A percentile compares a stretch with the other conserved stretches of the same genome.
phyloP scores from a whole-genome alignment of 2,113 vertebrate species.

The Capreolus pygargus region DNA sequence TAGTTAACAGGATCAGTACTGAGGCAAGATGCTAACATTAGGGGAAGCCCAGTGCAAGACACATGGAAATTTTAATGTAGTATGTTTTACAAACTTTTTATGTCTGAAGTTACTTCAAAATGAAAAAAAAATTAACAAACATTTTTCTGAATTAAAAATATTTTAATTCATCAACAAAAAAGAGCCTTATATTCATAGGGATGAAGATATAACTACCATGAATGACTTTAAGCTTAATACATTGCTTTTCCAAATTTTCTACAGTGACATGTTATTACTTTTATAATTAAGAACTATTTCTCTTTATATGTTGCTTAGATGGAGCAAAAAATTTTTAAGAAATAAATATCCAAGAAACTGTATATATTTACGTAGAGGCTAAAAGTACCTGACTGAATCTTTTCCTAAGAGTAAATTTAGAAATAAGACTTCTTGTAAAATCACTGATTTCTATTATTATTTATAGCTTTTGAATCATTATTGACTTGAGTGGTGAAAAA shows the following conservation, averaged over 20 bases:
- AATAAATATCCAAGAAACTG: background rate
- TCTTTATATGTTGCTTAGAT: background rate
- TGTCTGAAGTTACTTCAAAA: background rate
- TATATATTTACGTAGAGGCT: background rate
- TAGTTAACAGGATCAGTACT: background rate
- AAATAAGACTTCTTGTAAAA: constrained; percentile 23
- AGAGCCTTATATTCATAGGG: background rate
- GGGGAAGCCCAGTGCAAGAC: background rate
- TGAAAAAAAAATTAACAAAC: background rate
- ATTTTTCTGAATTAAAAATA: background rate
- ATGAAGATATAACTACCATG: background rate
- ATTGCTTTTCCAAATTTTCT: background rate
- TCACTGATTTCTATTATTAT: background rate
- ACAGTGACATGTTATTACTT: background rate
- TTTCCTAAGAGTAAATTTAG: constrained; percentile 1
- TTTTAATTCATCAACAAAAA: background rate
- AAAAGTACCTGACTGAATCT: background rate
- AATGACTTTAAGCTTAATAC: constrained; percentile 8
- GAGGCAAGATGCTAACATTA: background rate
- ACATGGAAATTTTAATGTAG: background rate
- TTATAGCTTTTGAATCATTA: background rate
- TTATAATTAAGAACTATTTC: background rate
- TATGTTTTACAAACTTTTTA: background rate
- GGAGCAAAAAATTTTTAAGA: background rate
- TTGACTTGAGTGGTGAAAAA: background rate